phyloP scores from a whole-genome alignment of 2,113 vertebrate species.

The Microcebus tavaratra region DNA sequence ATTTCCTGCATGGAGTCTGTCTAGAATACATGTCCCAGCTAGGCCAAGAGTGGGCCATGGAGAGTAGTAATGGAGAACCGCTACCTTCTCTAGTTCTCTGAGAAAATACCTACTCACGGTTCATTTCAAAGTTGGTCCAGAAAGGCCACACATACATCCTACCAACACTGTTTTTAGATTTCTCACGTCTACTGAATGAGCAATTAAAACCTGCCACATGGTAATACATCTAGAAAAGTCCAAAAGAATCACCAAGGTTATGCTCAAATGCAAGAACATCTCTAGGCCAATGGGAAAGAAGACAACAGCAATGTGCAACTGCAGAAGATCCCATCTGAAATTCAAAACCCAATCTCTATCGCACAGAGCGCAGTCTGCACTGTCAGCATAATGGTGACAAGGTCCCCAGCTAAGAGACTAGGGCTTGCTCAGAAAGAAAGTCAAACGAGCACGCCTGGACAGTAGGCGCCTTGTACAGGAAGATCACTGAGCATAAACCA shows the following conservation, averaged over 20 bases:
- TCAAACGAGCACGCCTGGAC: conserved; percentile 51
- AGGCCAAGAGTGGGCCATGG: neutral
- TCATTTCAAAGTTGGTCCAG: neutral
- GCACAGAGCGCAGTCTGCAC: neutral
- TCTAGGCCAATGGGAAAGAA: neutral
- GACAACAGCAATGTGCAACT: neutral
- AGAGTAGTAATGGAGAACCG: neutral
- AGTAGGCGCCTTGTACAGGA: conserved; percentile 3
- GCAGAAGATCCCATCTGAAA: neutral
- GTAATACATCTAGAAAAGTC: neutral
- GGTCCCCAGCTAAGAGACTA: conserved; percentile 13
- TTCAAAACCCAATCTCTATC: neutral
- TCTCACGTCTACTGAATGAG: neutral
- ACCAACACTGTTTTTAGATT: neutral
- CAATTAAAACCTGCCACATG: neutral
- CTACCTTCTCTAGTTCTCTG: neutral
- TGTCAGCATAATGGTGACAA: neutral
- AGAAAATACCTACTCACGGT: neutral
- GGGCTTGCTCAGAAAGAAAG: conserved; percentile 36
- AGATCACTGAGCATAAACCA: conserved; percentile 64
- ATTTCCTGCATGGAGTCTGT: neutral
- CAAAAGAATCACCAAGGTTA: neutral
- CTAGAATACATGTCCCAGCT: neutral
- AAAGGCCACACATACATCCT: neutral
- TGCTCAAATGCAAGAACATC: neutral